Conservation (phyloP, 2,113 vertebrate species). For the Crotalus tigris region DNA sequence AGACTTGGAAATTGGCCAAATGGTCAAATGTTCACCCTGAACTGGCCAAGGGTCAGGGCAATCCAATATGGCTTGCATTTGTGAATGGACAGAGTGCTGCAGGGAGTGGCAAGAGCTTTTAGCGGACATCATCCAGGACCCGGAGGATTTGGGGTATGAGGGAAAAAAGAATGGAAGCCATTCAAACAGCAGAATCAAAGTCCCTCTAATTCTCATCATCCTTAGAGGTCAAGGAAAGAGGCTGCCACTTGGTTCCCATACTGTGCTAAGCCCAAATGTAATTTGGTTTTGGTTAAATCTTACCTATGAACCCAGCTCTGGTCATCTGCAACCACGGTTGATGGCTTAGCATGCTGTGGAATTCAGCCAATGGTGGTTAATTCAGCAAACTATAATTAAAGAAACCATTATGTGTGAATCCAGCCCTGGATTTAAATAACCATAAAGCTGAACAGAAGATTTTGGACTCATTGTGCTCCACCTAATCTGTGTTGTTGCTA, state of each 20-base stretch:
- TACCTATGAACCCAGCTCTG: background rate
- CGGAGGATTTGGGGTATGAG: background rate
- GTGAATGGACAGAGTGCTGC: background rate
- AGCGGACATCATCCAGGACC: accelerated
- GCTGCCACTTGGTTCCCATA: background rate
- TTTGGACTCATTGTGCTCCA: background rate
- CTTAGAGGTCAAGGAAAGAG: background rate
- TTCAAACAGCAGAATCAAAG: background rate
- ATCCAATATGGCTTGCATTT: conserved; percentile 42
- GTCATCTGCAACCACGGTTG: background rate
- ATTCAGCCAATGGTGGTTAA: background rate
- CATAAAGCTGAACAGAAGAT: background rate
- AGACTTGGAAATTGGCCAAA: conserved; percentile 40
- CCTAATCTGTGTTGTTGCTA: background rate
- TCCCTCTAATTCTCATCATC: background rate
- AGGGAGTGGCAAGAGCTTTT: background rate
- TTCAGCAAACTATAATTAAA: background rate
- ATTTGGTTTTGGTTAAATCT: background rate
- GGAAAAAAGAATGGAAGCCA: background rate
- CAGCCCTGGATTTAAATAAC: background rate
- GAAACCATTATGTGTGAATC: background rate
- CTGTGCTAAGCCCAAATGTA: background rate
- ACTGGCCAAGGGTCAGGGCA: conserved; percentile 23
- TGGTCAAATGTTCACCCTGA: conserved; percentile 36
- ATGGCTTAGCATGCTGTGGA: background rate